Conservation (phyloP, 2,888 invertebrate genomes). For the Sepioteuthis lessoniana region DNA sequence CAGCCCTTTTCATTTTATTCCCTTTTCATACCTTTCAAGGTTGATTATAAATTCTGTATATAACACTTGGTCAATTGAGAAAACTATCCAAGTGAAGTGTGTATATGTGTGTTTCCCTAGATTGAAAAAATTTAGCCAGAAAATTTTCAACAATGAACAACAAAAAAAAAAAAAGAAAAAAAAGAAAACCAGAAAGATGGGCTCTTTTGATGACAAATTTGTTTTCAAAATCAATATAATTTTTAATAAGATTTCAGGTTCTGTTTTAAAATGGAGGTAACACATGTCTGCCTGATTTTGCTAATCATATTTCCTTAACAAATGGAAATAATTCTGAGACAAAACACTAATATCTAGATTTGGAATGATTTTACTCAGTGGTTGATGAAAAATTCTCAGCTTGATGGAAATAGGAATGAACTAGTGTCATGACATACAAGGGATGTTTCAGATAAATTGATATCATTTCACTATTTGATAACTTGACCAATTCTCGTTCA, state of each 20-base stretch:
- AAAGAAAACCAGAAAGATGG: neutral
- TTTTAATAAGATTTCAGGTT: neutral
- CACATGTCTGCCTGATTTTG: neutral
- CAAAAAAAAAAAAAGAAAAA: neutral
- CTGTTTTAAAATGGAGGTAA: neutral
- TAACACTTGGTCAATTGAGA: neutral
- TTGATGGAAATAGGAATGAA: too few species aligned
- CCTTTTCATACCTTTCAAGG: neutral
- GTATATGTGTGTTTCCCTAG: neutral
- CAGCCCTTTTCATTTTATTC: neutral
- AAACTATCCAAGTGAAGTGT: neutral
- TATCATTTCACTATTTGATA: too few species aligned
- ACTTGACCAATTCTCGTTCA: too few species aligned
- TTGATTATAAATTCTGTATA: neutral
- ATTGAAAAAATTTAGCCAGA: neutral
- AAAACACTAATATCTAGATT: neutral
- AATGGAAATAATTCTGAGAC: neutral
- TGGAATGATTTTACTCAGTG: neutral
- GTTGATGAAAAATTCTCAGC: neutral
- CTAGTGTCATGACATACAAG: too few species aligned
- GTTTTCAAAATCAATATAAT: neutral
- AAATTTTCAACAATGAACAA: neutral
- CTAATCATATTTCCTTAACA: neutral
- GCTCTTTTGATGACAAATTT: neutral
- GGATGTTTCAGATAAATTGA: too few species aligned